A percentile compares a stretch with the other conserved stretches of the same genome.
Conservation (phyloP, 2,113 vertebrate species). For the Cavia porcellus region DNA sequence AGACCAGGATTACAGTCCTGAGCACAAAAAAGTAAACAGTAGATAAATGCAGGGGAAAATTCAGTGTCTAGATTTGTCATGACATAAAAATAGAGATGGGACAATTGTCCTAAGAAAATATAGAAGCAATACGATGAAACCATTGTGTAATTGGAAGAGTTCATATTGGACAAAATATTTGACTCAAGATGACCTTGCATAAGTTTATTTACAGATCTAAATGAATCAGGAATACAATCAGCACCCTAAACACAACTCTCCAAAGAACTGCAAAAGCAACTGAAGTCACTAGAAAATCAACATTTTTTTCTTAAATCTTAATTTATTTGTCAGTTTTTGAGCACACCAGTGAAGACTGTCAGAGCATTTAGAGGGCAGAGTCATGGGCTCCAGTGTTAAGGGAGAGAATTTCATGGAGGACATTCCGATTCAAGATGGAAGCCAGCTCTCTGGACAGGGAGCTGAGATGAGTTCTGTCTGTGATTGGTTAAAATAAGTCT, state of each 20-base stretch:
- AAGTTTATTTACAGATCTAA: slow-evolving; percentile 39
- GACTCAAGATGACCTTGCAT: not conserved
- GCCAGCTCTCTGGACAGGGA: not conserved
- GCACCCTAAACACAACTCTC: not conserved
- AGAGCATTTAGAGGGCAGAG: not conserved
- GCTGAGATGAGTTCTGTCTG: rapidly evolving
- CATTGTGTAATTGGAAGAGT: not conserved
- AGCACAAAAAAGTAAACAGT: not conserved
- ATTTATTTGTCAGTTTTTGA: not conserved
- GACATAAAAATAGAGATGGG: not conserved
- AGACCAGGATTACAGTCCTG: not conserved
- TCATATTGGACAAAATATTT: not conserved
- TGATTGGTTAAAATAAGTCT: not conserved
- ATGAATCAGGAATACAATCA: not conserved
- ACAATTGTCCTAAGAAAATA: not conserved
- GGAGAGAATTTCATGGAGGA: not conserved
- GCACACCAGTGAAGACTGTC: not conserved
- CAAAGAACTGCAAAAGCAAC: not conserved
- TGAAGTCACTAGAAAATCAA: not conserved
- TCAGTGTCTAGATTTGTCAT: slow-evolving; percentile 17
- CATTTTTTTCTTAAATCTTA: not conserved
- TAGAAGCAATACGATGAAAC: not conserved
- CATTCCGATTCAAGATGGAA: not conserved
- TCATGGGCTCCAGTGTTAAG: not conserved
- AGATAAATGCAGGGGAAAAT: not conserved